Conservation (phyloP, 2,113 vertebrate genomes). For the Anoura caudifer region DNA sequence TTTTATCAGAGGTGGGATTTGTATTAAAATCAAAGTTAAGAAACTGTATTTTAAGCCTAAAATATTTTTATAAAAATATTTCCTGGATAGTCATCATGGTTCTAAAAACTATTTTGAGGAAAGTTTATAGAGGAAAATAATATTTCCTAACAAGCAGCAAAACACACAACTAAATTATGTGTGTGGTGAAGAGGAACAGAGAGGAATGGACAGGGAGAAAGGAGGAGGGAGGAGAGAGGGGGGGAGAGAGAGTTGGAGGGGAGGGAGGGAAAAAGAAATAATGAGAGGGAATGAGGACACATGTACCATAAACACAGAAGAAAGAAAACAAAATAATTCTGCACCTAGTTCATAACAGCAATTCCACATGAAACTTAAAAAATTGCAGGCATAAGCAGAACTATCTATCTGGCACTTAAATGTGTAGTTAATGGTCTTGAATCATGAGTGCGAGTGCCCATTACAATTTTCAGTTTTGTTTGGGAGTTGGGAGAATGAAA, state of each 20-base stretch:
- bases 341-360: background rate
- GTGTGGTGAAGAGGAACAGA: background rate
- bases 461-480: background rate
- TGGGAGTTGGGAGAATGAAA: background rate
- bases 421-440: background rate
- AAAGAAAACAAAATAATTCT: background rate
- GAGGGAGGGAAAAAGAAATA: background rate
- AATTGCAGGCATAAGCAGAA: background rate
- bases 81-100: background rate
- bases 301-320: background rate
- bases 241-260: background rate
- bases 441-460: background rate
- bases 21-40: background rate
- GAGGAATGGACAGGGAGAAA: too few species aligned
- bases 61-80: background rate
- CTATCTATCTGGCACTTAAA: background rate
- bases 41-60: slow-evolving; percentile 17
- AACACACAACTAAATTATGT: background rate
- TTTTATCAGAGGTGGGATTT: background rate
- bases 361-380: background rate
- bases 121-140: background rate
- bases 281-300: background rate
- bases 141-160: background rate
- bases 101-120: background rate
- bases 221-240: background rate